These are phyloP conservation scores for Patella pellucida DNA, from an alignment of 2,888 invertebrate species.

Conservation along the genomic window DNA sequence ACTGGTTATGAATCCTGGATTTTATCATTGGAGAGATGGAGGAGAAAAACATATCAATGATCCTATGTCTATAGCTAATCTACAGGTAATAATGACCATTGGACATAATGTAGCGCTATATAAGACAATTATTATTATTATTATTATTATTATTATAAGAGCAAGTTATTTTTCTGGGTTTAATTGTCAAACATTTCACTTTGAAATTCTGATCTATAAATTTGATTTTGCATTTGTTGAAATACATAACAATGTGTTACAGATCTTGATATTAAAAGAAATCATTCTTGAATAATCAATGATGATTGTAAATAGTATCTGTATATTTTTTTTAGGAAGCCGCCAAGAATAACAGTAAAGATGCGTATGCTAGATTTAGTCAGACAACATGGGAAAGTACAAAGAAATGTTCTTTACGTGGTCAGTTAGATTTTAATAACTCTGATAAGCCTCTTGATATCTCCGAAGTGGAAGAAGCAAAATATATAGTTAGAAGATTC, in stretches of 20 bases:
- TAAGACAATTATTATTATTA: no score
- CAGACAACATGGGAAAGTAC: conserved; percentile 90
- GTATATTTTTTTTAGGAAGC: conserved; percentile 80
- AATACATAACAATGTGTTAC: neutral
- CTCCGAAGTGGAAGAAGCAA: conserved; percentile 90
- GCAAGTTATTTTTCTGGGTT: no score
- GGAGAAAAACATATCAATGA: conserved; percentile 99
- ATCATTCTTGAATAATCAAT: neutral
- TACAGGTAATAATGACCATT: conserved; percentile 76
- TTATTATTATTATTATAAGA: no score
- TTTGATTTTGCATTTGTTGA: neutral
- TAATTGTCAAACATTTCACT: no score
- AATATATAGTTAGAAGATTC: conserved; percentile 95
- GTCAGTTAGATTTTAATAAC: conserved; percentile 89
- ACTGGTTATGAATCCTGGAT: conserved; percentile 88
- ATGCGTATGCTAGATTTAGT: conserved; percentile 87
- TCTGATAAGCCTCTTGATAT: conserved; percentile 82
- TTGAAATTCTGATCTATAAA: neutral
- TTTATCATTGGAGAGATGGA: conserved; percentile 94
- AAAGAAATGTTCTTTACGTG: conserved; percentile 88
- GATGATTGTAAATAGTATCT: no score
- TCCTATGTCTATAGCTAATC: conserved; percentile 84
- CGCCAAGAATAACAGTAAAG: conserved; percentile 82
- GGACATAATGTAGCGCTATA: no score
- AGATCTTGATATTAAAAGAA: neutral